These are phyloP conservation scores for Australoheros facetus DNA, from an alignment of 2,797 vertebrate genomes.

Conservation along the genomic window DNA sequence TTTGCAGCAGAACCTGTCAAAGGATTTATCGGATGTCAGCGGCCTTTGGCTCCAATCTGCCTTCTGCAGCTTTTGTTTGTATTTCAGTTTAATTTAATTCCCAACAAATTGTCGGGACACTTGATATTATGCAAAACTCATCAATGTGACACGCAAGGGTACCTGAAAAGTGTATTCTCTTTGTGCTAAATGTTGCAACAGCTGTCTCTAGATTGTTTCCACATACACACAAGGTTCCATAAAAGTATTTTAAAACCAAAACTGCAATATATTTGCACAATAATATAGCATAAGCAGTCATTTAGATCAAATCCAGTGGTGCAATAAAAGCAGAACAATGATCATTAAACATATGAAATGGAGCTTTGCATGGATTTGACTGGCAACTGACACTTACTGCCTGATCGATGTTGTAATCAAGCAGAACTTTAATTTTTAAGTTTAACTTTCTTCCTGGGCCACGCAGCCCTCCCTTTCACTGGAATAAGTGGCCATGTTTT, in stretches of 20 bases:
- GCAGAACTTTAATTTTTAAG: too few species aligned
- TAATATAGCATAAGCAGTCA: background rate
- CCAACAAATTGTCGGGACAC: background rate
- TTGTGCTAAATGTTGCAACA: too few species aligned
- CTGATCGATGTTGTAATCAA: background rate
- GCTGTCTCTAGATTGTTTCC: background rate
- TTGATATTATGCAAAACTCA: background rate
- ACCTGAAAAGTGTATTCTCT: background rate
- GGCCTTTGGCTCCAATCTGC: rapidly evolving
- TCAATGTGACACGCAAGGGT: background rate
- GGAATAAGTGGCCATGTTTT: background rate
- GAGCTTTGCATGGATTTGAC: background rate
- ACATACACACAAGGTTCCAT: background rate
- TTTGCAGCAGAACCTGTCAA: too few species aligned
- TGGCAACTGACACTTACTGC: background rate
- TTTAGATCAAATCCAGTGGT: too few species aligned
- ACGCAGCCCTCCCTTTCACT: rapidly evolving
- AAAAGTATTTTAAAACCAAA: too few species aligned
- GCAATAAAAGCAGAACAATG: background rate
- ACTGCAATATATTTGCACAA: too few species aligned
- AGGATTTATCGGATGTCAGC: too few species aligned
- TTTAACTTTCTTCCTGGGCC: background rate
- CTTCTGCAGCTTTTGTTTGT: background rate
- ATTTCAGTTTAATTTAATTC: background rate
- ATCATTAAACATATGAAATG: background rate